Evolutionary conservation across 2,113 vertebrate species (phyloP), one percentile per base, ranked within the genome.

Genomic region (Bufo gargarizans): DNA sequence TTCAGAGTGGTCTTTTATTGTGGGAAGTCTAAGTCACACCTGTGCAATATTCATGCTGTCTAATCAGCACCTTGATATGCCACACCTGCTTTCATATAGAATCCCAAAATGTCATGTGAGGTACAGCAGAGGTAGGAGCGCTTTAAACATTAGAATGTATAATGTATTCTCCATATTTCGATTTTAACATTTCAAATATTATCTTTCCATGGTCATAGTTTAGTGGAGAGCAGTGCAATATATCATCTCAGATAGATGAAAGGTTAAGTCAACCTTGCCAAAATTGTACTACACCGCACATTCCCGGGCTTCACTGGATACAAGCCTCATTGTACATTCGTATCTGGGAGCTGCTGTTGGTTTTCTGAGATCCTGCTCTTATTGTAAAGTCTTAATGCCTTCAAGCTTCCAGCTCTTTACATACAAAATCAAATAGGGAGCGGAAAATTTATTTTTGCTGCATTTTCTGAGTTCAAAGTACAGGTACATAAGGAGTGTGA

Each of bases 201-300:
- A 69, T 49, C 45, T 67, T 82, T 69, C 63, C 61, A 53, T 53
- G 81, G 81, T 83, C 81, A 67, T 65, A 69, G 81, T n/a, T 67
- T 45, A 67, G 49, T 45, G 17, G 65, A 71, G 59, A 49, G 45
- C 47, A 12, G 81, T 74, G 49, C 72, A 72, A 84, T 84, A 49
- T 71, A 56, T 58, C 82, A 84, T 63, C 84, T 76, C 22, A n/a
- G 17, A 61, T 33, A 61, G 84, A 85, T 16, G 11, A 77, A 85
- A 85, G 71, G 84, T 85, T 59, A 85, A 43, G 71, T 45, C 84
- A 77, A 77, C 84, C 84, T 85, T 85, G 84, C 69, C 84, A 61
- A 85, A 45, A 47, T 61, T 49, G 33, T 59, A 85, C 14, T 59
- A 77, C 53, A n/a, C 33, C 20, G 84, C 69, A 77, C 69, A 50